These are phyloP conservation scores for Barnardius zonarius DNA, from an alignment of 2,113 vertebrate genomes.

Conservation along the genomic window DNA sequence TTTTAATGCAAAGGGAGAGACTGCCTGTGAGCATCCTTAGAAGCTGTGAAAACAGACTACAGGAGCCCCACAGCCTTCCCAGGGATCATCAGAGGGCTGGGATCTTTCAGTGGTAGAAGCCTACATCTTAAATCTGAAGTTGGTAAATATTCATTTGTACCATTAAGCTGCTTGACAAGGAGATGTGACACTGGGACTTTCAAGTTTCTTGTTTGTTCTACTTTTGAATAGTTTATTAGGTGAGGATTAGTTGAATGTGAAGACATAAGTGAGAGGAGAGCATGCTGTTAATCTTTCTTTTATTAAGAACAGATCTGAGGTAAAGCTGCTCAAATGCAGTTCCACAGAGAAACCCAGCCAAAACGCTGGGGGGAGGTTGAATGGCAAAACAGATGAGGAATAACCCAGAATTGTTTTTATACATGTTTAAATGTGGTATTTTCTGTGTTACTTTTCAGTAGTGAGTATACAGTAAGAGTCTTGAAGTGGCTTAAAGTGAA, in stretches of 20 bases:
- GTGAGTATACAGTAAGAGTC: background rate
- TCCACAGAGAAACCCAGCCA: background rate
- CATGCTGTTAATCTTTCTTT: background rate
- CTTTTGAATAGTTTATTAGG: background rate
- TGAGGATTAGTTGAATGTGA: background rate
- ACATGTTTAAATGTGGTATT: background rate
- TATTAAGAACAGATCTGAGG: constrained; percentile 12
- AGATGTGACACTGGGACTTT: background rate
- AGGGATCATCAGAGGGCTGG: background rate
- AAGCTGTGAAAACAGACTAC: constrained; percentile 26
- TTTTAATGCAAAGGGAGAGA: constrained; percentile 18
- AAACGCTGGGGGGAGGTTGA: background rate
- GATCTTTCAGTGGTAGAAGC: background rate
- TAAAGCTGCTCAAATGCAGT: background rate
- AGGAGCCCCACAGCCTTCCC: background rate
- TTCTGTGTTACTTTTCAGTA: background rate
- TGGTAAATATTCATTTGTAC: background rate
- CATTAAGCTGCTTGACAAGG: background rate
- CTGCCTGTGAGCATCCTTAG: background rate
- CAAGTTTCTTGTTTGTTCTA: background rate
- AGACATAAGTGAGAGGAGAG: background rate
- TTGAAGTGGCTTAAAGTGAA: background rate
- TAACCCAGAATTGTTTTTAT: background rate
- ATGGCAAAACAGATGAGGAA: background rate
- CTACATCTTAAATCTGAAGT: background rate